Conservation (phyloP, 2,888 invertebrate genomes). For the Microctonus hyperodae region DNA sequence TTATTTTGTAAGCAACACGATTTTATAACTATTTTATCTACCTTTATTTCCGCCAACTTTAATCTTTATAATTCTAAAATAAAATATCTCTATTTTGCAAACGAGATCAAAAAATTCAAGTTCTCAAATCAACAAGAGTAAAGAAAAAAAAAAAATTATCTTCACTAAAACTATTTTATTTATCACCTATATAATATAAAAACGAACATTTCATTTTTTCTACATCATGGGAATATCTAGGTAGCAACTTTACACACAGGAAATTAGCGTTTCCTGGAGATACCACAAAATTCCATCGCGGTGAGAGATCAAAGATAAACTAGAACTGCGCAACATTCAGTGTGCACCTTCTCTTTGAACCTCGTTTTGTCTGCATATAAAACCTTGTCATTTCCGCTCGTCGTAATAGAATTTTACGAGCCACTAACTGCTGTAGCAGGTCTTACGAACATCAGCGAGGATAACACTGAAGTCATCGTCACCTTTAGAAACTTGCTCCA, state of each 20-base stretch:
- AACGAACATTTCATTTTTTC: constrained; percentile 19
- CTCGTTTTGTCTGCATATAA: constrained; percentile 25
- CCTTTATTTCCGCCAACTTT: not conserved
- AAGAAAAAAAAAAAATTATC: constrained; percentile 3
- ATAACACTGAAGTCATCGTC: constrained; percentile 91
- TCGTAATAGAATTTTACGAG: constrained; percentile 22
- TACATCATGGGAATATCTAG: constrained; percentile 18
- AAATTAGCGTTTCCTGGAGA: constrained; percentile 28
- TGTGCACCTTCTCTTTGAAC: constrained; percentile 30
- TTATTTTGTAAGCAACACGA: not conserved
- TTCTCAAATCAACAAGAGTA: not conserved
- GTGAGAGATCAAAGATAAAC: constrained; percentile 28
- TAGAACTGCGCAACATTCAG: constrained; percentile 26
- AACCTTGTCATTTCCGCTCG: constrained; percentile 20
- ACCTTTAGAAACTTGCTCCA: constrained; percentile 68
- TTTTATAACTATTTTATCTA: not conserved
- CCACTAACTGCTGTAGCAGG: constrained; percentile 77
- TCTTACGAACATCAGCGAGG: constrained; percentile 86
- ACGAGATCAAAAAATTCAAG: not conserved
- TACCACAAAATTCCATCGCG: constrained; percentile 25
- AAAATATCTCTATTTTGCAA: not conserved
- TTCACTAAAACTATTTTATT: constrained; percentile 9
- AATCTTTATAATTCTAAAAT: not conserved
- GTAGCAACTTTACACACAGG: constrained; percentile 25
- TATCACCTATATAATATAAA: not conserved